Percentiles rank a stretch among this genome's conserved stretches.
These are phyloP conservation scores for Taenioides sp. DNA, from an alignment of 2,797 vertebrate genomes.

Conservation along the genomic window DNA sequence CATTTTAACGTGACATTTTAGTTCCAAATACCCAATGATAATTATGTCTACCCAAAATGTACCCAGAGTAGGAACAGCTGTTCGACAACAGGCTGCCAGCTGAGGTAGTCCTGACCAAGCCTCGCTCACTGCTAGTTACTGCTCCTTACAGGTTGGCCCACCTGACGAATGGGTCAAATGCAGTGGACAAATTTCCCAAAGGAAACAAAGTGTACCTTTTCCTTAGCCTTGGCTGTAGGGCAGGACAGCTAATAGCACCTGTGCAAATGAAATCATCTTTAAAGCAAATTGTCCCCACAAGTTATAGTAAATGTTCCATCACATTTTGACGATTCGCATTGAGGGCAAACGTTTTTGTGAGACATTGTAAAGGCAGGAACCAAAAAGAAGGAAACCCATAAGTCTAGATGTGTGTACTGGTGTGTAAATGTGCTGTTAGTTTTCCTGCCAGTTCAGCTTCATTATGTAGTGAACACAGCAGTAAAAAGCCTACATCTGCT, in stretches of 20 bases:
- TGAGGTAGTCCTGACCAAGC: too few species aligned
- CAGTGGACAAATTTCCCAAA: neutral
- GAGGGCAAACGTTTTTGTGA: neutral
- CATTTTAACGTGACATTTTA: neutral
- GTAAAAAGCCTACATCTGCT: conserved; percentile 7
- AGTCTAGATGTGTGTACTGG: neutral
- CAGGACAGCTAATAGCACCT: neutral
- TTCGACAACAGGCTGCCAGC: too few species aligned
- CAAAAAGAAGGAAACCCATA: neutral
- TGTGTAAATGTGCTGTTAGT: conserved; percentile 7
- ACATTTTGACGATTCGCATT: neutral
- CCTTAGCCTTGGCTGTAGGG: neutral
- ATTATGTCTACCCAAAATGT: neutral
- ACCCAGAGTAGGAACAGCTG: too few species aligned
- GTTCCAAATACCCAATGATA: neutral
- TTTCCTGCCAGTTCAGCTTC: conserved; percentile 5
- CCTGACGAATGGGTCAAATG: too few species aligned
- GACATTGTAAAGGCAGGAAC: neutral
- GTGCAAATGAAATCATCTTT: neutral
- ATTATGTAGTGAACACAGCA: conserved; percentile 1
- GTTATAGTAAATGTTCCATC: neutral
- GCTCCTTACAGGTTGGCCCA: too few species aligned
- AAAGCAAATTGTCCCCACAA: neutral
- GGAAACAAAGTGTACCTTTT: neutral
- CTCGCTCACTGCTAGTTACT: too few species aligned